Conservation (phyloP, 2,888 invertebrate species). For the Pollenia griseotomentosa region DNA sequence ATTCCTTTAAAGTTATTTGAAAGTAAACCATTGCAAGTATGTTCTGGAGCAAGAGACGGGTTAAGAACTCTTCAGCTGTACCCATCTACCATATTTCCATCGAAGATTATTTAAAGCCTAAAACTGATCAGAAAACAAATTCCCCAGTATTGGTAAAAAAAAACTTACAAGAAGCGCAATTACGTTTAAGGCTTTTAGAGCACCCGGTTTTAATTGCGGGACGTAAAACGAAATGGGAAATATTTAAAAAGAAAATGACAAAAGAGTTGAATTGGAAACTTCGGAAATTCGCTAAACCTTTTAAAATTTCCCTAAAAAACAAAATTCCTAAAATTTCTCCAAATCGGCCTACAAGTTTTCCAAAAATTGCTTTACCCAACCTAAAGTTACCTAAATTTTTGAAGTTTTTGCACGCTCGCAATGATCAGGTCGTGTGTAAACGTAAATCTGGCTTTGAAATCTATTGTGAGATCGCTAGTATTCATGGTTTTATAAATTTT, state of each 20-base stretch:
- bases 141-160: neutral
- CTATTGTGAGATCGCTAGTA: conserved; percentile 81
- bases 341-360: too few species aligned
- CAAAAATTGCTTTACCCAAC: neutral
- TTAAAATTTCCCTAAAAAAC: neutral
- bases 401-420: conserved; percentile 77
- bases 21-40: neutral
- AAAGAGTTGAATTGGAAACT: neutral
- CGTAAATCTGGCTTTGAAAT: conserved; percentile 80
- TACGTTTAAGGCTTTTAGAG: conserved; percentile 67
- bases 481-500: conserved; percentile 81
- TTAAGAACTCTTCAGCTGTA: neutral
- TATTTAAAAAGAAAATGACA: conserved; percentile 18
- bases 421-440: conserved; percentile 78
- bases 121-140: conserved; percentile 25
- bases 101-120: conserved; percentile 67
- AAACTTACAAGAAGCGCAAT: conserved; percentile 10
- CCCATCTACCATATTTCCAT: conserved; percentile 74
- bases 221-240: conserved; percentile 40
- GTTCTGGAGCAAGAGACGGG: neutral
- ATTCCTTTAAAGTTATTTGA: neutral
- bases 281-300: too few species aligned
- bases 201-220: conserved; percentile 62
- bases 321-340: neutral
- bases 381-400: conserved; percentile 67